Conservation (phyloP, 2,113 vertebrate genomes). For the Pollimyrus isidori region DNA sequence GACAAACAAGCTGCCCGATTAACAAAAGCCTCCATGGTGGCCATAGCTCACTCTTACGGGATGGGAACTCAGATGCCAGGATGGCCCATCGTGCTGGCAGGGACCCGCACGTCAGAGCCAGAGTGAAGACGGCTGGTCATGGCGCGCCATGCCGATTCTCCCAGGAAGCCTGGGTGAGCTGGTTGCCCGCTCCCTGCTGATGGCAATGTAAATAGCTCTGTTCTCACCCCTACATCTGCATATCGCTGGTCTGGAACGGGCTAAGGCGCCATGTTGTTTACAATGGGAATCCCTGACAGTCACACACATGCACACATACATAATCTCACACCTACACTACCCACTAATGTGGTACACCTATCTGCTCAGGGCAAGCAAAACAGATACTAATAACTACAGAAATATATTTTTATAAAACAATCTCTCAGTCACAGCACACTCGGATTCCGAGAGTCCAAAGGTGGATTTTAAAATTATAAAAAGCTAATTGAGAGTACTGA, state of each 20-base stretch:
- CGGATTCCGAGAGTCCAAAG: not conserved
- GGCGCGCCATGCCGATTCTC: not conserved
- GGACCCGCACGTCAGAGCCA: not conserved
- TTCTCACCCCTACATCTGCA: not conserved
- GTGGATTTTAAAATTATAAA: not conserved
- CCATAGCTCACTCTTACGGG: not conserved
- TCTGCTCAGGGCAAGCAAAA: not conserved
- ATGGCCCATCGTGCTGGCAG: not conserved
- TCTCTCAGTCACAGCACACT: not conserved
- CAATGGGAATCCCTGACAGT: not conserved
- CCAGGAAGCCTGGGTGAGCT: not conserved
- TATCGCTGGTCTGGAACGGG: not conserved
- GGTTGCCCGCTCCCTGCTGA: not conserved
- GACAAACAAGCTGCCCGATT: not conserved
- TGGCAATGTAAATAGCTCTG: not conserved
- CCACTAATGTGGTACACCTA: not conserved
- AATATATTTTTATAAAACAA: not conserved
- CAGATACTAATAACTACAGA: not conserved
- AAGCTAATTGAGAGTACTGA: not conserved
- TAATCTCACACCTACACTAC: not conserved
- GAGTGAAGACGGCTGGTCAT: not conserved
- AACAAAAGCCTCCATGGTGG: too few species aligned
- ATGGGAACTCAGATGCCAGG: not conserved
- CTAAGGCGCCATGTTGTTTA: not conserved
- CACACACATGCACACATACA: not conserved